Evolutionary conservation across 2,888 invertebrate species (phyloP), one percentile per base, ranked within the genome.

Genomic region (Drosophila subsilvestris): DNA sequence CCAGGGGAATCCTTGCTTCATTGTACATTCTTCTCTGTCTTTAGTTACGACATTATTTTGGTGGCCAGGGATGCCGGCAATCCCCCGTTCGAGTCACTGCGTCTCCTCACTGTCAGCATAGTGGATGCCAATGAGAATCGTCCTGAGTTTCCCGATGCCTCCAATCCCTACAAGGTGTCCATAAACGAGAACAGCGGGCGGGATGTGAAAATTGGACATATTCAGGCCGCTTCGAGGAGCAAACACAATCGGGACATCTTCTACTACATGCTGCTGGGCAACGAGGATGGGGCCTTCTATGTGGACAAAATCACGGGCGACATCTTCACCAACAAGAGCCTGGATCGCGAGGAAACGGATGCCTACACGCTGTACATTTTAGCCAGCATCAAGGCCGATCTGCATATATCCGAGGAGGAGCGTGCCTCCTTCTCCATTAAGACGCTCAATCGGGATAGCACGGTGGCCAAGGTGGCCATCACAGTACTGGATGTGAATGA

Each of bases 21-120:
- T 14, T 37, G 0, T 37, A 6, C 6, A 37, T 6, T 37, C 37
- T 37, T 17, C 0, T 7, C 5, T 20, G 0, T 1, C 9, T 44
- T 63, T 3, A 91, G 92, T 66, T 92, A 90, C 69, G 91, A 97
- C 95, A 92, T 97, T 58, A 95, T 96, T 17, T 93, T 97, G 79
- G 97, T 95, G 6, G 97, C 97, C 0, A 94, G 95, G 49, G 97
- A 97, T 92, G 95, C 97, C 80, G 97, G 97, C 1, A 95, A 94
- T 22, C 97, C 97, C 0, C 95, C 95, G 82, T 96, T 96, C 84
- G 97, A 97, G 91, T 95, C 95, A 1, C 92, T 96, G 6, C 94
- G 95, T 0, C 94, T 96, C 58, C 92, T 98, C 50, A 95, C 95
- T 0, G 94, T 98, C 47, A 93, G 95, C 37, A 92, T 97, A 45